Evolutionary conservation across 2,888 invertebrate species (phyloP), one percentile per base, ranked within the genome.

Genomic region (Archips crataeganus): DNA sequence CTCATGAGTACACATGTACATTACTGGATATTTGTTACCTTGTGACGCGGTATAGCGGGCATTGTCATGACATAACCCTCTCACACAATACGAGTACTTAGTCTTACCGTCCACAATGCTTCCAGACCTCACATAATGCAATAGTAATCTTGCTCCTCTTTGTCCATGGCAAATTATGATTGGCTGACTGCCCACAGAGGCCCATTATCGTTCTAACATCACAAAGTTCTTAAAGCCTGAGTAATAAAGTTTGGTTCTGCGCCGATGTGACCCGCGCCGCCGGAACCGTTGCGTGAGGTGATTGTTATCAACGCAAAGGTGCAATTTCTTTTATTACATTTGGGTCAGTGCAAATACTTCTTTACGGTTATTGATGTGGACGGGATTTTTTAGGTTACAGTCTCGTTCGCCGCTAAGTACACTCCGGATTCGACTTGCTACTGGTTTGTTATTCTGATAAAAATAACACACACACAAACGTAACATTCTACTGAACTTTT

Each of bases 81-180:
- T 57, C 32, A 10, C 57, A 57, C 57, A 57, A 57, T 57, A 39
- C 4, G 39, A 39, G 39, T 39, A n/a, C n/a, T n/a, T n/a, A 57
- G 57, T 32, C 11, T 32, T 57, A 32, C 54, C 57, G 49, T 32
- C 54, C 2, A 60, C 60, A 60, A 60, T n/a, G 36, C 57, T 23
- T 57, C 57, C 10, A 57, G 57, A 23, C 13, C 57, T 36, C 23
- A 36, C 36, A 60, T 60, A 67, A 47, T 49, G 11, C 68, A n/a
- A n/a, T 8, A 1, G 51, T 51, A 51, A 61, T 69, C 60, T 61
- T 36, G 8, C 10, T 10, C 42, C 60, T 62, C 13, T 70, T 54
- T 70, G 62, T 70, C 62, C 62, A 60, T 59, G 51, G 62, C 69
- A 51, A 70, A 62, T 62, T 70, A 70, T 70, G 51, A 62, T 62